Evolutionary conservation across 2,113 vertebrate species (phyloP), one percentile per base, ranked within the genome.

Genomic region (Dromaius novaehollandiae): DNA sequence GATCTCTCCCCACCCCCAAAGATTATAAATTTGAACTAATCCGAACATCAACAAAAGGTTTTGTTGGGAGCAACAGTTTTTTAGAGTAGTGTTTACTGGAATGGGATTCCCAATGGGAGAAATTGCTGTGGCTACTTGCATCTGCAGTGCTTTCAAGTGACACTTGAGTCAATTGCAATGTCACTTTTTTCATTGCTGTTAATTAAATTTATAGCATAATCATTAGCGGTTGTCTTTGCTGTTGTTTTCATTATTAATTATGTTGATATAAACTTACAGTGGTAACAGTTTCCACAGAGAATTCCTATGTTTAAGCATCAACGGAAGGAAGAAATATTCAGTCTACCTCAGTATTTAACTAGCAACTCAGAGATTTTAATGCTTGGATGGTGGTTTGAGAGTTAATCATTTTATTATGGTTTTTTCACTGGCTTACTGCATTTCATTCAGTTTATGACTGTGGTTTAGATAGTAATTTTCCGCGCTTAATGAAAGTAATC

Each of bases 391-490:
- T 91, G 76, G 26, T 75, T 93, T 91, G 71, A 76, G 64, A 95
- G 73, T 94, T 58, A 91, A 1, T 83, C 15, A 94, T 95, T 88
- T 81, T 61, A 83, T 88, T 75, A 40, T 24, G 53, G 73, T 80
- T 76, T 53, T 48, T 77, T 75, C 69, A n/a, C 25, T 83, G 83
- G 61, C 53, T 36, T 74, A 65, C 36, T 53, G 71, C 86, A 74
- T 64, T 76, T 89, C 48, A 84, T 50, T 89, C 73, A 65, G 73
- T 94, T 96, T 90, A 61, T 95, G 51, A 48, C 44, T 95, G 92
- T n/a, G 34, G 19, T 88, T 94, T 90, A 94, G 53, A 84, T 9
- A 80, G 64, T 83, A 89, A 83, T 95, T 97, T 95, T 92, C 89
- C 7, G 82, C 87, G 86, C 34, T 76, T 93, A 84, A 75, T 64